phyloP scores from a whole-genome alignment of 1,140 invertebrate genomes.

The Plodia interpunctella region DNA sequence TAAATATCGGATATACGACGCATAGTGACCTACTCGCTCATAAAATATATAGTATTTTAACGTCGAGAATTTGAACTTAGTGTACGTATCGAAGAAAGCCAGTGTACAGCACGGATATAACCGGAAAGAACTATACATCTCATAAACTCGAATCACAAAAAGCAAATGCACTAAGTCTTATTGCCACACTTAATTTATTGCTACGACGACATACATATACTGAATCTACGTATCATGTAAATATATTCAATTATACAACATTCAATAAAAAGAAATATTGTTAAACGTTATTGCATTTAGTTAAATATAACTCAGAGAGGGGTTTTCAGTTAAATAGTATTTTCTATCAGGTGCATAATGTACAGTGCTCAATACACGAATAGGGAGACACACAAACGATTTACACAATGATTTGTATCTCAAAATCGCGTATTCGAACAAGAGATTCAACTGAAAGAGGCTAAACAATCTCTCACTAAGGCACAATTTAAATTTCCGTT shows the following conservation, averaged over 20 bases:
- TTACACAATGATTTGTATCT: slow-evolving; percentile 19
- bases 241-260: slow-evolving; percentile 70
- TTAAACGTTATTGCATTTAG: slow-evolving; percentile 69
- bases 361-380: slow-evolving; percentile 41
- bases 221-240: slow-evolving; percentile 61
- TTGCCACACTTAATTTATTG: slow-evolving; percentile 74
- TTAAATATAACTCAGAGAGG: slow-evolving; percentile 54
- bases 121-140: slow-evolving; percentile 45
- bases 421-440: slow-evolving; percentile 22
- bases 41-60: slow-evolving; percentile 66
- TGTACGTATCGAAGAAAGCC: slow-evolving; percentile 56
- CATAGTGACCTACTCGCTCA: slow-evolving; percentile 32
- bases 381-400: slow-evolving; percentile 18
- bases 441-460: slow-evolving; percentile 49
- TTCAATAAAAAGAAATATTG: slow-evolving; percentile 68
- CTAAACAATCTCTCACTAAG: slow-evolving; percentile 69
- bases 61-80: slow-evolving; percentile 67
- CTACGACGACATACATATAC: slow-evolving; percentile 71
- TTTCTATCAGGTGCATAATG: slow-evolving; percentile 33
- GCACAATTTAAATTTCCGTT: slow-evolving; percentile 73
- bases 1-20: slow-evolving; percentile 11
- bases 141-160: slow-evolving; percentile 56
- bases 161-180: slow-evolving; percentile 71
- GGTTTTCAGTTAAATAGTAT: slow-evolving; percentile 45
- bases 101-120: slow-evolving; percentile 62